Evolutionary conservation across 2,113 vertebrate species (phyloP), one percentile per base, ranked within the genome.

Genomic region (Callionymus lyra): DNA sequence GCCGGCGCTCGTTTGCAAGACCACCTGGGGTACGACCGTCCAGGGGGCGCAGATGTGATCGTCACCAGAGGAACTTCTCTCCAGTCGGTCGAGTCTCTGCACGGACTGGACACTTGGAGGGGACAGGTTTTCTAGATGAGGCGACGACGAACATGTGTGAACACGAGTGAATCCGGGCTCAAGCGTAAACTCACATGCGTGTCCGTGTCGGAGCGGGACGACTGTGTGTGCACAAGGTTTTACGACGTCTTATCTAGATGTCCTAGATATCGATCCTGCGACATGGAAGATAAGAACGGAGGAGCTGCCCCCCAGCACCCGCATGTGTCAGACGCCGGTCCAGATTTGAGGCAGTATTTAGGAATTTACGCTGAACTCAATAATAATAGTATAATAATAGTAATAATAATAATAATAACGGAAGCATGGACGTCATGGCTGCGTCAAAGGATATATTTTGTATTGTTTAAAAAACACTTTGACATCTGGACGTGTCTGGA

Each of bases 211-310:
- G 51, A 49, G 52, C 44, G 50, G 68, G 61, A 68, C 59, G 52
- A 47, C 65, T 53, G 56, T 51, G 67, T 72, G 72, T 47, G 62
- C 68, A 65, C 63, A 65, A 49, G 47, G 49, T 4, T 59, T 76
- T 53, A 56, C 51, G 11, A 56, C 53, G 51, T 48, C 74, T 82
- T 84, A 82, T 83, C 77, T 76, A 56, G 79, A 83, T 84, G 79
- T 82, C 80, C 76, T 77, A 75, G 65, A 74, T 84, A 84, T 85
- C 63, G 76, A 84, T 77, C 68, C 67, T 56, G 65, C 65, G 56
- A 80, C 77, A 80, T 51, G 53, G 54, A 52, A 73, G 80, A 83
- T 80, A 81, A 84, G 75, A 50, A 70, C 76, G 69, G 72, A 61
- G 65, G 61, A 72, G 64, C 58, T 51, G 57, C 65, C 62, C 59